Evolutionary conservation across 2,888 invertebrate genomes (phyloP), one percentile per base, ranked within the genome.

Genomic region (Eretmocerus hayati): DNA sequence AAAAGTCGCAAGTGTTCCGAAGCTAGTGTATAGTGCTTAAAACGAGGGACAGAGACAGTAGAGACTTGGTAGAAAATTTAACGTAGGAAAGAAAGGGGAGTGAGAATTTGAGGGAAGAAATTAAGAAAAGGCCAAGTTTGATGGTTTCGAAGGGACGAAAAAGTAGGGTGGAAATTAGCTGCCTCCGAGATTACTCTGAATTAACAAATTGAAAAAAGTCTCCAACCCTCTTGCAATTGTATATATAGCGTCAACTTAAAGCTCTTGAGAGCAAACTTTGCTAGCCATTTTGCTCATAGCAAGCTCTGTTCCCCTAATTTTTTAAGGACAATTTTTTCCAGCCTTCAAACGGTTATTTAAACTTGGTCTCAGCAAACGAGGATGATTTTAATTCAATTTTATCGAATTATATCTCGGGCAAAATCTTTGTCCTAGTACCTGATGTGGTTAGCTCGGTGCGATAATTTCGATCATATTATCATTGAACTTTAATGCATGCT

Each of bases 151-250:
- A 32, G 39, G 32, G 38, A 42, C 45, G 48, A 23, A 42, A 42
- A 59, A 54, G 58, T 48, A 48, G 53, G 54, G 54, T 61, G 54
- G 61, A 60, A 67, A 67, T 67, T 67, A 67, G 65, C 67, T 60
- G 59, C 62, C 64, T 63, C 62, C 57, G 59, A 59, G 62, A 67
- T 67, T 65, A 64, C 62, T 59, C 57, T 61, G 66, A 67, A 67
- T 67, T 67, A 67, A 67, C 64, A 67, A 67, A 67, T 67, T 67
- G 65, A 67, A 66, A 67, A 39, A 62, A 64, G 59, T 58, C 59
- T 54, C 56, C 56, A 50, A 52, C 57, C 58, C 58, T 39, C 15
- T n/a, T n/a, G n/a, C n/a, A n/a, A n/a, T n/a, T n/a, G n/a, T n/a
- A n/a, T n/a, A n/a, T n/a, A n/a, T n/a, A n/a, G 3, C 13, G 8